Percentiles rank a stretch among this genome's conserved stretches.
Conservation (phyloP, 1,140 invertebrate species). For the Drosophila subobscura region DNA sequence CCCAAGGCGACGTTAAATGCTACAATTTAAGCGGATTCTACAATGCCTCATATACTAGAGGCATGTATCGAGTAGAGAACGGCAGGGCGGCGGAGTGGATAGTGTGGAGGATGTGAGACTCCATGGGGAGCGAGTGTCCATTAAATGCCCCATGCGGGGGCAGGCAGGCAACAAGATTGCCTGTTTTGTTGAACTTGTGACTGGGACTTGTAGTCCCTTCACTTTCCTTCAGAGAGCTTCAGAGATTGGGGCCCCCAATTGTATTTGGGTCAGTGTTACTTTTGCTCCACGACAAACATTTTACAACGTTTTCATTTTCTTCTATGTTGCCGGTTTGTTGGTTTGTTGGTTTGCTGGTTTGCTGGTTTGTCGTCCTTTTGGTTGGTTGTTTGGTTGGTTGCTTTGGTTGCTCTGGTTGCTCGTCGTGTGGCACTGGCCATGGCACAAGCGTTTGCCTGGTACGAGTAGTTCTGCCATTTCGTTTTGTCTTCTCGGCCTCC, state of each 20-base stretch:
- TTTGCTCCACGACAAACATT: conserved; percentile 41
- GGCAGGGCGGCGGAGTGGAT: neutral
- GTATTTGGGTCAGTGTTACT: conserved; percentile 51
- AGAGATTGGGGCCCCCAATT: neutral
- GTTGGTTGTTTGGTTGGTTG: neutral
- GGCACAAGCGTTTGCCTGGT: conserved; percentile 10
- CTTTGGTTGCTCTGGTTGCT: neutral
- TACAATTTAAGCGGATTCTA: conserved; percentile 60
- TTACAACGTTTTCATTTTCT: conserved; percentile 27
- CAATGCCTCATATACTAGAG: conserved; percentile 30
- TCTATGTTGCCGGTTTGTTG: conserved; percentile 13
- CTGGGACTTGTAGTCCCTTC: conserved; percentile 12
- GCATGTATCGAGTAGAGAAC: conserved; percentile 11
- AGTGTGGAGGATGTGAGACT: neutral
- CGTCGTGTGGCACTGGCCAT: neutral
- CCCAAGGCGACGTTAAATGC: conserved; percentile 44
- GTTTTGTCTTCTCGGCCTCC: conserved; percentile 43
- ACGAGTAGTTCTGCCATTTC: conserved; percentile 36
- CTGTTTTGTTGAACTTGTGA: conserved; percentile 31
- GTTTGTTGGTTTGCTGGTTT: conserved; percentile 13
- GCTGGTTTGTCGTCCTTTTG: neutral
- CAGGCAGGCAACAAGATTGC: conserved; percentile 17
- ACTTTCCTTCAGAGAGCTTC: neutral
- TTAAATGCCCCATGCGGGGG: conserved; percentile 31
- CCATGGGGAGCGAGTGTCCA: conserved; percentile 22